Percentiles rank a stretch among this genome's conserved stretches.
Evolutionary conservation across 2,888 invertebrate genomes (phyloP).

Genomic region (Beris chalybata): DNA sequence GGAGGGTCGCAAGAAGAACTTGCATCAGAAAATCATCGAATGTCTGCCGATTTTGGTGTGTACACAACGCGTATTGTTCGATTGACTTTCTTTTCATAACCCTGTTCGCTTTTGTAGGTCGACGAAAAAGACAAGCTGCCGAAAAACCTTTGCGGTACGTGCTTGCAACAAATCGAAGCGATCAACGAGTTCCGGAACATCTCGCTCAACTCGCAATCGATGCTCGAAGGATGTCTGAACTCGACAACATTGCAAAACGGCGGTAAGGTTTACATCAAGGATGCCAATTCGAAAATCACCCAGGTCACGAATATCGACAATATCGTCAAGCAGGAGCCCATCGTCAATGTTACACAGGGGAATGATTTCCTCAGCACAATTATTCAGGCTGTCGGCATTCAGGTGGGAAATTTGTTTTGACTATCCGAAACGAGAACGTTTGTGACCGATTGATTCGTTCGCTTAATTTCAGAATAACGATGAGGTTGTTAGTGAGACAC

Average conservation of each 20-base stretch:
- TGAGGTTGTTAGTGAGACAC: slow-evolving; percentile 34
- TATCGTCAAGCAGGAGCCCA: slow-evolving; percentile 33
- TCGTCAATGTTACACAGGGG: slow-evolving; percentile 38
- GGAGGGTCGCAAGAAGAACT: slow-evolving; percentile 66
- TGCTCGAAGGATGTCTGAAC: slow-evolving; percentile 68
- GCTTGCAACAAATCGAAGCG: slow-evolving; percentile 64
- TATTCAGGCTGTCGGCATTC: slow-evolving; percentile 55
- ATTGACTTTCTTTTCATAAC: neutral
- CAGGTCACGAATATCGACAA: slow-evolving; percentile 33
- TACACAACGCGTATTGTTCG: slow-evolving; percentile 28
- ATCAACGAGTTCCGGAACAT: slow-evolving; percentile 66
- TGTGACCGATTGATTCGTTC: slow-evolving; percentile 3
- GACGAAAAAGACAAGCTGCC: slow-evolving; percentile 70
- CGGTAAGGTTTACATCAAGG: slow-evolving; percentile 67
- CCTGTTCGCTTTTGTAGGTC: slow-evolving; percentile 55
- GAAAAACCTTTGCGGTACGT: slow-evolving; percentile 68
- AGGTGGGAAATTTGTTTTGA: slow-evolving; percentile 43
- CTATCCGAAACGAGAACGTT: neutral
- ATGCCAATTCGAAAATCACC: slow-evolving; percentile 47
- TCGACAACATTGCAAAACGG: slow-evolving; percentile 66
- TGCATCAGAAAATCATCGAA: slow-evolving; percentile 66
- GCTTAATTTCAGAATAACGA: slow-evolving; percentile 35
- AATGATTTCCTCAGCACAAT: slow-evolving; percentile 53
- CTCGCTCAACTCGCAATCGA: slow-evolving; percentile 66
- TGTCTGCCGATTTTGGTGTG: slow-evolving; percentile 66